Evolutionary conservation across 2,113 vertebrate species (phyloP).

Genomic region (Gnathonemus echidnorhynchus): DNA sequence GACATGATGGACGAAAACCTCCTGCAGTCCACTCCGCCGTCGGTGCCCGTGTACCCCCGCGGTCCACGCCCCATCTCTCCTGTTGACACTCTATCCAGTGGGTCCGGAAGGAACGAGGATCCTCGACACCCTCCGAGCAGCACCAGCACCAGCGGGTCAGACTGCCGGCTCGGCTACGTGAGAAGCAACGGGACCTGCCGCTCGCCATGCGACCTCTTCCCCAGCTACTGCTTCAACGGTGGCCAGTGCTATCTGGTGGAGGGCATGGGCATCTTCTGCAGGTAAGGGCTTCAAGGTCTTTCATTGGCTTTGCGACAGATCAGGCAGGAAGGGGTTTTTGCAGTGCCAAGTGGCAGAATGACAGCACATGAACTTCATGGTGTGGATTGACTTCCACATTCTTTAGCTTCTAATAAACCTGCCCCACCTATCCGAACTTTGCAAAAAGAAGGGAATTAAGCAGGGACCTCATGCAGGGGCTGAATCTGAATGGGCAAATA

Average conservation of each 20-base stretch:
- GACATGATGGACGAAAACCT: slow-evolving; percentile 64
- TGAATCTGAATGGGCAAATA: not conserved
- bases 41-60: slow-evolving; percentile 31
- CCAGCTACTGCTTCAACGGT: slow-evolving; percentile 76
- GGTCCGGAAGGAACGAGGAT: not conserved
- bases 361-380: not conserved
- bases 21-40: slow-evolving; percentile 38
- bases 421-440: not conserved
- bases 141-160: slow-evolving; percentile 41
- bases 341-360: not conserved
- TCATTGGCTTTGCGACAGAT: not conserved
- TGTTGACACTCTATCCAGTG: slow-evolving; percentile 16
- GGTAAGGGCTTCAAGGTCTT: slow-evolving; percentile 51
- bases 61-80: slow-evolving; percentile 27
- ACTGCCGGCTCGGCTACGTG: slow-evolving; percentile 65
- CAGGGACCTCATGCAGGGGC: not conserved
- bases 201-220: slow-evolving; percentile 66
- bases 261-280: slow-evolving; percentile 71
- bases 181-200: slow-evolving; percentile 68
- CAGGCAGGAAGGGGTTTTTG: not conserved
- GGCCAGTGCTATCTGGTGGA: slow-evolving; percentile 80
- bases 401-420: not conserved
- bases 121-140: not conserved
- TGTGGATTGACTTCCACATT: not conserved
- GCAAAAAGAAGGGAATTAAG: not conserved